Conservation (phyloP, 2,888 invertebrate genomes). For the Corythucha ciliata region DNA sequence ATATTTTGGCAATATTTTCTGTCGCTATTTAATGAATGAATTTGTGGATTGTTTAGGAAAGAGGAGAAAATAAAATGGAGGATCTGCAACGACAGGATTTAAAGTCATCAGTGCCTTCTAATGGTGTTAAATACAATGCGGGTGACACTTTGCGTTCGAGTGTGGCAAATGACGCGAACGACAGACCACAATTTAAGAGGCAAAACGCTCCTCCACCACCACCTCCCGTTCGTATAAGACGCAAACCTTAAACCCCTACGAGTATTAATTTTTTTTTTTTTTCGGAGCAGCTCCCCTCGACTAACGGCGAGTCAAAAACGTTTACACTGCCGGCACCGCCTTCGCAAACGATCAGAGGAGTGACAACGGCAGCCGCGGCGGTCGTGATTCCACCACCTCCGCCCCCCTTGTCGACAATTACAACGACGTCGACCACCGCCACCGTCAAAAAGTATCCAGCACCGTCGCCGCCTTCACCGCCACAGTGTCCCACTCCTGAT, state of each 20-base stretch:
- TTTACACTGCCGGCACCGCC: slow-evolving; percentile 6
- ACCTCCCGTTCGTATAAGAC: slow-evolving; percentile 47
- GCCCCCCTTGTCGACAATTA: slow-evolving; percentile 38
- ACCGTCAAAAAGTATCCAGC: slow-evolving; percentile 40
- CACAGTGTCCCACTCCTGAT: slow-evolving; percentile 48
- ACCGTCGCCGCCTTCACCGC: slow-evolving; percentile 46
- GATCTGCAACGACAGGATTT: no score
- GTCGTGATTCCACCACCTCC: slow-evolving; percentile 38
- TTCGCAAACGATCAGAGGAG: slow-evolving; percentile 18
- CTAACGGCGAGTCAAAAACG: no score
- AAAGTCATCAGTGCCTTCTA: no score
- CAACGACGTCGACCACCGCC: no score
- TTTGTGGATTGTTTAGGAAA: no score
- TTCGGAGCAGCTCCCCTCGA: slow-evolving; percentile 27
- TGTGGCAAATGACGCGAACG: slow-evolving; percentile 19
- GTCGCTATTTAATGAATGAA: no score
- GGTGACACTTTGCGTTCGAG: no score
- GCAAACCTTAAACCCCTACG: background rate
- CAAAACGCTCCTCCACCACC: slow-evolving; percentile 48
- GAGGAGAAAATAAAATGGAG: no score
- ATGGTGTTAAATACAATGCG: no score
- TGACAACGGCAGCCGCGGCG: slow-evolving; percentile 20
- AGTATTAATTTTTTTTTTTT: slow-evolving; percentile 6
- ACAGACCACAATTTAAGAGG: slow-evolving; percentile 19
- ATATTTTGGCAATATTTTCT: no score